Conservation (phyloP, 2,797 vertebrate genomes). For the Cirrhinus molitorella region DNA sequence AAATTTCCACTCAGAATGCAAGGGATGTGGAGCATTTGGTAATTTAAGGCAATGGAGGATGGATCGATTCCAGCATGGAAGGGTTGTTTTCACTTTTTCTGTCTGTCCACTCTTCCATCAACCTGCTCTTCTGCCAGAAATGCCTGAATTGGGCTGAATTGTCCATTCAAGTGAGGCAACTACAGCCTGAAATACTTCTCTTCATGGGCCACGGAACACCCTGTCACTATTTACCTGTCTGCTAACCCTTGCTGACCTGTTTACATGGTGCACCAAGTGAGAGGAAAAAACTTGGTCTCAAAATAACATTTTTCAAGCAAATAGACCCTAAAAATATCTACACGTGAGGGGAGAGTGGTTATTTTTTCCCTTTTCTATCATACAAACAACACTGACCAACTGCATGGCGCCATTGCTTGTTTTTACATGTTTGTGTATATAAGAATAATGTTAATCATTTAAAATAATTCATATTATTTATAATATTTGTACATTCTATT, state of each 20-base stretch:
- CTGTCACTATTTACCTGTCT: constrained; percentile 77
- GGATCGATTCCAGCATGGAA: constrained; percentile 73
- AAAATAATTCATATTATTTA: not conserved
- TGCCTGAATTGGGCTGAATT: constrained; percentile 77
- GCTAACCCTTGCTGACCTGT: constrained; percentile 79
- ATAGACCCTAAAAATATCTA: constrained; percentile 79
- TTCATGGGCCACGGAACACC: constrained; percentile 73
- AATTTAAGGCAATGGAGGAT: constrained; percentile 74
- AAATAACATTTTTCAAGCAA: constrained; percentile 81
- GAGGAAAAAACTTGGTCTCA: constrained; percentile 72
- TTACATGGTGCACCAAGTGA: constrained; percentile 69
- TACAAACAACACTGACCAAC: constrained; percentile 28
- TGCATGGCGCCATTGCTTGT: not conserved
- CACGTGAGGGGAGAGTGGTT: constrained; percentile 21
- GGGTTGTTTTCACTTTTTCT: constrained; percentile 72
- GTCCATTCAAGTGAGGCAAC: constrained; percentile 76
- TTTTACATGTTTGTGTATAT: not conserved
- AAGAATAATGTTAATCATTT: not conserved
- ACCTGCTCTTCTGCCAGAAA: constrained; percentile 73
- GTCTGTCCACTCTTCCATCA: constrained; percentile 66
- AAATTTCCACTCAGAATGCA: constrained; percentile 80
- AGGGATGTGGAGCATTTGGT: constrained; percentile 52
- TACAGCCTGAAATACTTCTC: constrained; percentile 76
- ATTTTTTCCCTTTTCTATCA: constrained; percentile 4
- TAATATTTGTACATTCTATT: not conserved